phyloP scores from a whole-genome alignment of 2,113 vertebrate species.

The Pangasianodon hypophthalmus region DNA sequence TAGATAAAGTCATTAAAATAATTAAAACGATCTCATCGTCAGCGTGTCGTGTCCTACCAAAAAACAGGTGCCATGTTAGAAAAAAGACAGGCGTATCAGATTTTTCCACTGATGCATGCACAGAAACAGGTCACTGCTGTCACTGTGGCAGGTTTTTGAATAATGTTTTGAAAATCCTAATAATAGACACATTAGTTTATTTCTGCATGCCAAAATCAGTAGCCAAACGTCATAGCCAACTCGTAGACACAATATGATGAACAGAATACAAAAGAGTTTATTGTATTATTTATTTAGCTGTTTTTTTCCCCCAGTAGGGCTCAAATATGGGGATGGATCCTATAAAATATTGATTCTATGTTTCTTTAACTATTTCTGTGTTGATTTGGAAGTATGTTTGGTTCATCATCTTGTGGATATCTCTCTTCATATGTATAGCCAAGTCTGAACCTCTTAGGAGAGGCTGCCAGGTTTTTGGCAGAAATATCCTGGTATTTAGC shows the following conservation, averaged over 20 bases:
- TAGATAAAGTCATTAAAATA: too few relatives aligned
- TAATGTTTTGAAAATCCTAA: background rate
- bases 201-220: background rate
- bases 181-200: background rate
- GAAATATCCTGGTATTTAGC: background rate
- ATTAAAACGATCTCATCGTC: background rate
- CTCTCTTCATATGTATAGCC: background rate
- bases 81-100: background rate
- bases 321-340: too few relatives aligned
- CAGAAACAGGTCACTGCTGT: background rate
- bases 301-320: too few relatives aligned
- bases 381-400: too few relatives aligned
- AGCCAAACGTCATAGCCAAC: background rate
- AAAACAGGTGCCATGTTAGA: too few relatives aligned
- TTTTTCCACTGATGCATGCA: background rate
- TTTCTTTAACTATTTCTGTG: too few relatives aligned
- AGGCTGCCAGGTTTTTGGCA: background rate
- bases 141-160: background rate
- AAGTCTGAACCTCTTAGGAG: background rate
- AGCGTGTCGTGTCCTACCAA: background rate
- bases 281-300: too few relatives aligned
- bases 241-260: background rate
- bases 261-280: background rate
- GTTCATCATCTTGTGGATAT: too few relatives aligned
- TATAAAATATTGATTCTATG: too few relatives aligned